These are phyloP conservation scores for Tortrix viridana DNA, from an alignment of 2,888 invertebrate genomes.

Conservation along the genomic window DNA sequence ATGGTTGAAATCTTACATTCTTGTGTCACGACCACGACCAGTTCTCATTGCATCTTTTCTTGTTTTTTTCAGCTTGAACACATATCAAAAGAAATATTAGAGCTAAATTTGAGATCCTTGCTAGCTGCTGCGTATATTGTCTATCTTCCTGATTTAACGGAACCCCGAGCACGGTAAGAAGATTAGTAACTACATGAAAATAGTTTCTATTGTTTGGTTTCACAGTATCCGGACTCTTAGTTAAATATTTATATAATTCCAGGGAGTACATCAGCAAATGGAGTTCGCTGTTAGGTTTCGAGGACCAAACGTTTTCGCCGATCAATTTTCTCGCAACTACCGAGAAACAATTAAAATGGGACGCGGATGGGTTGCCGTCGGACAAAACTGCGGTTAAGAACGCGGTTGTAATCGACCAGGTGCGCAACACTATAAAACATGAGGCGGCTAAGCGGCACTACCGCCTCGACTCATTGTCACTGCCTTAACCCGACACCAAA, in stretches of 20 bases:
- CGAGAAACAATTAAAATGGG: constrained; percentile 92
- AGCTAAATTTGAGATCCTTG: constrained; percentile 86
- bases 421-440: constrained; percentile 50
- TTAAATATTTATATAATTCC: constrained; percentile 41
- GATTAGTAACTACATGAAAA: neutral
- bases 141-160: constrained; percentile 88
- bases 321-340: constrained; percentile 69
- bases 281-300: constrained; percentile 75
- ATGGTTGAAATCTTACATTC: too few relatives aligned
- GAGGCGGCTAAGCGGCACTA: too few relatives aligned
- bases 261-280: constrained; percentile 75
- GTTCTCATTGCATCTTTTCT: constrained; percentile 4
- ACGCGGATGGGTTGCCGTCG: constrained; percentile 91
- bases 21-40: too few relatives aligned
- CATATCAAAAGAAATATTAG: constrained; percentile 85
- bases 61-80: constrained; percentile 78
- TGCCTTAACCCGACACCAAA: too few relatives aligned
- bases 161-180: constrained; percentile 85
- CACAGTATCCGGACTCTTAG: neutral
- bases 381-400: constrained; percentile 92
- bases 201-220: neutral
- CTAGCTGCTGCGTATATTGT: constrained; percentile 91
- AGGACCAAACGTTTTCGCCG: constrained; percentile 65
- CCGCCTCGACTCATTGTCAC: too few relatives aligned
- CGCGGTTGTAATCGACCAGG: constrained; percentile 90